Percentiles rank a stretch among this genome's conserved stretches.
These are phyloP conservation scores for Molorchus minor DNA, from an alignment of 2,888 invertebrate species.

Conservation along the genomic window DNA sequence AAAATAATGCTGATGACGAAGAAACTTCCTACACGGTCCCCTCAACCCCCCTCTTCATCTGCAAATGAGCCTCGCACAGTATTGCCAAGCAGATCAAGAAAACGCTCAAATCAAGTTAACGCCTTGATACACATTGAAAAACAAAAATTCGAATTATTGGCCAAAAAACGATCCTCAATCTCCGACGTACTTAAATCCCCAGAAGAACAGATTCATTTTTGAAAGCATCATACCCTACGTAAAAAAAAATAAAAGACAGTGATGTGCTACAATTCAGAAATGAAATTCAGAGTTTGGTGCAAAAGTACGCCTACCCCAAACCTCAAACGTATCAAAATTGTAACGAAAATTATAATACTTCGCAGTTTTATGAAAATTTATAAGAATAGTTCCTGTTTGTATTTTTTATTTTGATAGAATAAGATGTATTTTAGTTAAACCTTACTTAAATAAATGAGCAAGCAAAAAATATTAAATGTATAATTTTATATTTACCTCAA, in stretches of 20 bases:
- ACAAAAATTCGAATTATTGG: neutral
- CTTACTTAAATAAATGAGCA: too few relatives aligned
- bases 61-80: neutral
- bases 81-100: neutral
- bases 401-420: too few relatives aligned
- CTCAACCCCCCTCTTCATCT: neutral
- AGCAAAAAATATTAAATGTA: too few relatives aligned
- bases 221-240: slow-evolving; percentile 8
- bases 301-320: slow-evolving; percentile 8
- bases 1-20: too few relatives aligned
- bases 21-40: too few relatives aligned
- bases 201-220: neutral
- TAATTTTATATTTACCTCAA: neutral
- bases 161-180: neutral
- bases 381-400: neutral
- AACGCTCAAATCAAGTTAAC: neutral
- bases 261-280: slow-evolving; percentile 15
- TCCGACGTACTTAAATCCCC: neutral
- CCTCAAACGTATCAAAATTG: neutral
- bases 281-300: slow-evolving; percentile 9
- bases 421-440: too few relatives aligned
- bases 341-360: neutral
- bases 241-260: neutral
- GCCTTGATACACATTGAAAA: neutral
- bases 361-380: neutral